phyloP scores from a whole-genome alignment of 1,140 invertebrate species.

The Leptestheria dahalacensis region DNA sequence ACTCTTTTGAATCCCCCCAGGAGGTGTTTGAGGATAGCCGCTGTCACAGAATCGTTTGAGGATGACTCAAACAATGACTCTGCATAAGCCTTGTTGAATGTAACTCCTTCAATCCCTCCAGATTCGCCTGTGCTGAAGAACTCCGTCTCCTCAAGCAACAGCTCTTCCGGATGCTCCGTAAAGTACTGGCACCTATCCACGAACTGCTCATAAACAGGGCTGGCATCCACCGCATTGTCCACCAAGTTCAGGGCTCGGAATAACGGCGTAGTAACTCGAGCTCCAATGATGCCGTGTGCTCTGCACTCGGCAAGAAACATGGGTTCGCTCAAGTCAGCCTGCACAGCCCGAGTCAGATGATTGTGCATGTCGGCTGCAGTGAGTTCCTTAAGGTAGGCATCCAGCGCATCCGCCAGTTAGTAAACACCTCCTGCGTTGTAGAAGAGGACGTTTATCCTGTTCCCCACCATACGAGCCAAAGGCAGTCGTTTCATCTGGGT shows the following conservation, averaged over 20 bases:
- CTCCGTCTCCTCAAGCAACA: background rate
- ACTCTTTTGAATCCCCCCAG: background rate
- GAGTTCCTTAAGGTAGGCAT: background rate
- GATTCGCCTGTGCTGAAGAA: background rate
- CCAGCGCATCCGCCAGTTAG: background rate
- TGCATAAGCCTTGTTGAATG: background rate
- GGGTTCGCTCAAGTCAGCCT: background rate
- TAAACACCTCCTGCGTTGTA: background rate
- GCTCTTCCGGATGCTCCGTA: background rate
- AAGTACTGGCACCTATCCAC: background rate
- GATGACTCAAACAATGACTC: too few relatives aligned
- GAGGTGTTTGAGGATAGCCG: background rate
- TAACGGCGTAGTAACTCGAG: background rate
- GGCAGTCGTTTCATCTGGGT: background rate
- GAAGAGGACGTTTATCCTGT: background rate
- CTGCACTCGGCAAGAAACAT: background rate
- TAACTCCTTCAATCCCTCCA: background rate
- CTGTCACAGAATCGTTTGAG: too few relatives aligned
- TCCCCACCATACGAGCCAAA: background rate
- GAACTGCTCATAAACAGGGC: background rate
- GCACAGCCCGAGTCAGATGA: background rate
- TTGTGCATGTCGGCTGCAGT: background rate
- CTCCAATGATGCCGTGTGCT: background rate
- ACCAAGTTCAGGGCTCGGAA: background rate
- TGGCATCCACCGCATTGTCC: background rate